A percentile compares a stretch with the other conserved stretches of the same genome.
Evolutionary conservation across 2,113 vertebrate genomes (phyloP).

Genomic region (Nansenia antarctica): DNA sequence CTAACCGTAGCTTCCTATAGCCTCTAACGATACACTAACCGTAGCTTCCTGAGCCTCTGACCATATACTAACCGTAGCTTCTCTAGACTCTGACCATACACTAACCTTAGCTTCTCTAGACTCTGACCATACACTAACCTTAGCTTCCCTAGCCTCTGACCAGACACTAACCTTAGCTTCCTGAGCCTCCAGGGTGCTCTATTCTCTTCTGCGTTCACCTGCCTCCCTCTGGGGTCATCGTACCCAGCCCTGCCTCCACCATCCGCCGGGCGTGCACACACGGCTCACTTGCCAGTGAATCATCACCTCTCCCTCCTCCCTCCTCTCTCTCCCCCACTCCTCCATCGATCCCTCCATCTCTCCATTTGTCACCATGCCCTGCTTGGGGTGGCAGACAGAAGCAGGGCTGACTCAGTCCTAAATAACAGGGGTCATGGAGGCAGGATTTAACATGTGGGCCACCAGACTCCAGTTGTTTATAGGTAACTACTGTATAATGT

Average conservation of each 20-base stretch:
- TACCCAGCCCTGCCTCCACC: background rate
- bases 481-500: too few species aligned
- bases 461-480: slow-evolving; percentile 21
- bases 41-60: too few species aligned
- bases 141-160: too few species aligned
- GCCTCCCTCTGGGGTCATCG: background rate
- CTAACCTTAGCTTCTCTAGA: too few species aligned
- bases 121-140: too few species aligned
- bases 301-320: slow-evolving; percentile 13
- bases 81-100: too few species aligned
- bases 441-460: slow-evolving; percentile 44
- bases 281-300: background rate
- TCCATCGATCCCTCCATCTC: slow-evolving; percentile 23
- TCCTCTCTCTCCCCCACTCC: slow-evolving; percentile 52
- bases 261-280: background rate
- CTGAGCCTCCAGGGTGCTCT: slow-evolving; percentile 6
- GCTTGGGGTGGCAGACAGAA: slow-evolving; percentile 43
- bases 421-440: too few species aligned
- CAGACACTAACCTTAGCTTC: too few species aligned
- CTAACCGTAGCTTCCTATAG: too few species aligned
- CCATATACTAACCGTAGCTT: too few species aligned
- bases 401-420: slow-evolving; percentile 46
- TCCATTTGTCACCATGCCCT: slow-evolving; percentile 44
- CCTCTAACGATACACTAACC: too few species aligned
- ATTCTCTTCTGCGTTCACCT: slow-evolving; percentile 20